Evolutionary conservation across 1,140 invertebrate species (phyloP), one percentile per base, ranked within the genome.

Genomic region (Brachionus rubens): DNA sequence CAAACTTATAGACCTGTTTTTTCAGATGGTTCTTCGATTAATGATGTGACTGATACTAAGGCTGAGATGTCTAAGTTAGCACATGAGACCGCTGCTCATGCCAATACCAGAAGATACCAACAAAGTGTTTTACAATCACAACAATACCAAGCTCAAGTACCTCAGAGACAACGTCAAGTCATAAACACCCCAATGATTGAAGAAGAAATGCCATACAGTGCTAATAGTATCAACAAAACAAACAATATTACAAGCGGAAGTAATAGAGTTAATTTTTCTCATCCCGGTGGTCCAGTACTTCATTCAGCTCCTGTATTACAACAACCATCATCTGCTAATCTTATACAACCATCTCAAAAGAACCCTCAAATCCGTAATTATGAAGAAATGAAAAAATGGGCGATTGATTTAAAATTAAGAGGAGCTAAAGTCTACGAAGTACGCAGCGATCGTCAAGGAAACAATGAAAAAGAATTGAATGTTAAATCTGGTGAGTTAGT

Each of bases 321-420:
- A 46, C 9, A 21, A 65, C 59, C 40, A 43, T 12, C 30, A 0
- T 43, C 19, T 43, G 59, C 40, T 19, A 65, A 46, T 41, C 41
- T 1, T 46, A 19, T 26, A 41, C 16, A 4, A 7, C 10, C 9
- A 41, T 46, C 43, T 5, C 4, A 7, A 14, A 46, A 46, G n/a
- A 14, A 3, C 3, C 3, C 43, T 14, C 43, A 41, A 46, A 10
- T 24, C 12, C 21, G 40, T 14, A 24, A 26, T 24, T 26, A 28
- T 43, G 59, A 65, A 14, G 59, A 65, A 24, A 65, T 65, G 59
- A 65, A 41, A 65, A 65, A 65, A 65, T 65, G 59, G 59, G 59
- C 59, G 10, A 24, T 46, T 36, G 40, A 28, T 21, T 43, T 65
- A 12, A 28, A 26, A 24, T 24, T 65, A 41, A 65, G 41, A 65